Evolutionary conservation across 1,140 invertebrate genomes (phyloP).

Genomic region (Eulimnadia texana): DNA sequence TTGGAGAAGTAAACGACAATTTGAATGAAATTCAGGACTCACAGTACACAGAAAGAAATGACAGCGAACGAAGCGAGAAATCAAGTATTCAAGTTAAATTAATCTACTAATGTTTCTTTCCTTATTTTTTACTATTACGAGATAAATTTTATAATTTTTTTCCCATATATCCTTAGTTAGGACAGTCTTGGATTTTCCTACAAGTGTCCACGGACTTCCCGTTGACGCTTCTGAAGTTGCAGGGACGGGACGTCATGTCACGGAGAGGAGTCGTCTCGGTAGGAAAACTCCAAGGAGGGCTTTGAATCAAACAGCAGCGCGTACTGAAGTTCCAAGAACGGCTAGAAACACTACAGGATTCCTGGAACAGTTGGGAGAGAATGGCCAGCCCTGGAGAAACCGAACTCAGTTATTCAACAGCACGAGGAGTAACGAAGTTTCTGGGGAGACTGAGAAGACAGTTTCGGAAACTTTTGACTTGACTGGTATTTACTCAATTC

Average conservation of each 20-base stretch:
- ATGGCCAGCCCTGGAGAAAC: background rate
- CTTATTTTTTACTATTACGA: too few species aligned
- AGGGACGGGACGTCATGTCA: background rate
- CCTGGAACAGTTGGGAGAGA: background rate
- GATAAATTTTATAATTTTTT: background rate
- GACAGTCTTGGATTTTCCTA: background rate
- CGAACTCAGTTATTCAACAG: background rate
- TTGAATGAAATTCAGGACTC: too few species aligned
- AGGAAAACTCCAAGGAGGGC: too few species aligned
- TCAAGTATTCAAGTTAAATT: too few species aligned
- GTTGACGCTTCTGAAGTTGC: background rate
- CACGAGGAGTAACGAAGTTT: background rate
- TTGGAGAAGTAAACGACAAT: background rate
- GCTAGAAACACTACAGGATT: too few species aligned
- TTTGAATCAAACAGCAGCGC: too few species aligned
- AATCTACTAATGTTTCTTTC: too few species aligned
- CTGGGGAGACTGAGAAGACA: background rate
- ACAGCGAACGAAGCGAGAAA: too few species aligned
- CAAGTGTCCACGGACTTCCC: background rate
- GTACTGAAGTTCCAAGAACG: too few species aligned
- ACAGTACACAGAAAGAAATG: too few species aligned
- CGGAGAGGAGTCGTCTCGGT: background rate
- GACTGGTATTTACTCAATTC: background rate
- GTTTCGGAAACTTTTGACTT: conserved; percentile 6
- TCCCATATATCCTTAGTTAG: background rate